Evolutionary conservation across 2,888 invertebrate species (phyloP).

Genomic region (Phymatocera aterrima): DNA sequence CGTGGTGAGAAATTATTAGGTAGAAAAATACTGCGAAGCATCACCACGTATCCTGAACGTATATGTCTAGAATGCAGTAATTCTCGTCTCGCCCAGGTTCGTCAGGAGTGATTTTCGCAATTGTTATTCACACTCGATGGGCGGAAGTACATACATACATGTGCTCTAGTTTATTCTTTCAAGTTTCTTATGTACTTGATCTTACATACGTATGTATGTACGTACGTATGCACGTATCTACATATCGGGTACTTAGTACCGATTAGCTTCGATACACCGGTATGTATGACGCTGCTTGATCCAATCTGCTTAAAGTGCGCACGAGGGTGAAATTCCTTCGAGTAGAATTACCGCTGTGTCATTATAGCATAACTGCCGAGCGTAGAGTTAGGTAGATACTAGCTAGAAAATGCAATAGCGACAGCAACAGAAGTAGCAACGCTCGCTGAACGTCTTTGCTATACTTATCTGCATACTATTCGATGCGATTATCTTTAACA

Average conservation of each 20-base stretch:
- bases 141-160: too few species aligned
- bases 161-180: too few species aligned
- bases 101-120: too few species aligned
- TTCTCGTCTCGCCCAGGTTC: too few species aligned
- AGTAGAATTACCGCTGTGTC: conserved; percentile 24
- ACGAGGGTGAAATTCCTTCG: conserved; percentile 27
- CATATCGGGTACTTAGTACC: conserved; percentile 4
- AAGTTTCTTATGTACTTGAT: too few species aligned
- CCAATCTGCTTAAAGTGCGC: background rate
- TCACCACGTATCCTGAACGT: too few species aligned
- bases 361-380: background rate
- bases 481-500: conserved; percentile 26
- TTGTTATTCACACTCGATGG: too few species aligned
- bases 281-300: conserved; percentile 6
- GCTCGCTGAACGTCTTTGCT: background rate
- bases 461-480: conserved; percentile 29
- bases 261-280: conserved; percentile 8
- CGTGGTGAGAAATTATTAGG: too few species aligned
- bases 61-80: too few species aligned
- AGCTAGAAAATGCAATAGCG: background rate
- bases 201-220: too few species aligned
- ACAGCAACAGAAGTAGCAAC: background rate
- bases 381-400: background rate
- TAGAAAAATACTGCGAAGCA: too few species aligned
- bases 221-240: too few species aligned